These are phyloP conservation scores for Philereme transversata DNA, from an alignment of 2,888 invertebrate species.

Conservation along the genomic window DNA sequence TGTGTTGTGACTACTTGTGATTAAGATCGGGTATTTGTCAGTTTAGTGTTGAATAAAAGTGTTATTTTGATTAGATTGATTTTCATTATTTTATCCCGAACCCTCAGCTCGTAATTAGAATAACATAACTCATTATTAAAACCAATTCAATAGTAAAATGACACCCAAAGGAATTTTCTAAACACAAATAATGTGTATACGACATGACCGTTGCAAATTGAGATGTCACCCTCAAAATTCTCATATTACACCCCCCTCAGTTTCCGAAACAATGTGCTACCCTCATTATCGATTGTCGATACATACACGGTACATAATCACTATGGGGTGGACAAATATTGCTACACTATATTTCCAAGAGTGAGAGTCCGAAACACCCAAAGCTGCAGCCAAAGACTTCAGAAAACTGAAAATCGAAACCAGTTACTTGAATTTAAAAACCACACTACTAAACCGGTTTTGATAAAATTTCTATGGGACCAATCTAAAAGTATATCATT, in stretches of 20 bases:
- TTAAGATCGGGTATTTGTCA: too few relatives aligned
- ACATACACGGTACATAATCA: conserved; percentile 28
- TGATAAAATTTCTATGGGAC: too few relatives aligned
- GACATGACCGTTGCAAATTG: conserved; percentile 34
- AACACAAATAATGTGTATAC: conserved; percentile 17
- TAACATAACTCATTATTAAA: too few relatives aligned
- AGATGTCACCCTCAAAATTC: conserved; percentile 33
- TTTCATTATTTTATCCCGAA: too few relatives aligned
- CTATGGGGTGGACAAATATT: conserved; percentile 12
- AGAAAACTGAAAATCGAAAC: too few relatives aligned
- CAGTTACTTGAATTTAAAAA: too few relatives aligned
- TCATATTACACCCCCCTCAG: conserved; percentile 31
- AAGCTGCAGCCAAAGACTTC: neutral
- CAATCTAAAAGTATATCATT: too few relatives aligned
- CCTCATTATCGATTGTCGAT: conserved; percentile 53
- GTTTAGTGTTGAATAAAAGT: too few relatives aligned
- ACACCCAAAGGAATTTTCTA: conserved; percentile 23
- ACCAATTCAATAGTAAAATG: conserved; percentile 3
- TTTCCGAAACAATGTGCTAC: conserved; percentile 27
- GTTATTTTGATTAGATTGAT: too few relatives aligned
- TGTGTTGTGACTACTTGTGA: too few relatives aligned
- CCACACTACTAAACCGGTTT: too few relatives aligned
- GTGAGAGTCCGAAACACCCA: neutral
- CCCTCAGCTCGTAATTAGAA: too few relatives aligned
- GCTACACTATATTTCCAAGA: neutral